These are phyloP conservation scores for Propsilocerus akamusi DNA, from an alignment of 1,140 invertebrate genomes.

Conservation along the genomic window DNA sequence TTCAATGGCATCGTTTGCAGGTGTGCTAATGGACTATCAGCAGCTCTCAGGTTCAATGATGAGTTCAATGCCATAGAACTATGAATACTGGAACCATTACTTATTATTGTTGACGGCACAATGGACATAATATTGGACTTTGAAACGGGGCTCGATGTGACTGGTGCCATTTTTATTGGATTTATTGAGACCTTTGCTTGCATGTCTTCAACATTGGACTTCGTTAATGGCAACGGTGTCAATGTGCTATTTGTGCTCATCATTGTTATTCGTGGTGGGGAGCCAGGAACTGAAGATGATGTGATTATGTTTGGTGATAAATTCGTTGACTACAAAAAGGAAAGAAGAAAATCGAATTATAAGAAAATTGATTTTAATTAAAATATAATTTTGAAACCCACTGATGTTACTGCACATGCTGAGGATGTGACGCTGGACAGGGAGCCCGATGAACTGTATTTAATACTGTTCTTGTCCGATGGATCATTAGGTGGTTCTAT, in stretches of 20 bases:
- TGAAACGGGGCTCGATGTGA: background rate
- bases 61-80: background rate
- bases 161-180: background rate
- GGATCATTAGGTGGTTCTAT: background rate
- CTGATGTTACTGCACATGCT: no score
- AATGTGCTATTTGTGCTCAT: background rate
- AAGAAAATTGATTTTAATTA: no score
- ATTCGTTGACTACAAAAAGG: background rate
- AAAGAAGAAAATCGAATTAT: no score
- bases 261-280: background rate
- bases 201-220: background rate
- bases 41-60: background rate
- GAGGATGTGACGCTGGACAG: background rate
- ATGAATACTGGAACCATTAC: background rate
- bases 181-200: background rate
- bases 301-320: background rate
- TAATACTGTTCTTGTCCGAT: background rate
- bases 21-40: background rate
- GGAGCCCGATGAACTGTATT: background rate
- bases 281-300: background rate
- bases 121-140: no score
- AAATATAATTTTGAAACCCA: no score
- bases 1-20: background rate
- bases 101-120: no score
- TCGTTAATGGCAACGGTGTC: background rate